Base-by-base conservation (phyloP, 2,888 invertebrate genomes). In the Apantesis nais region DNA sequence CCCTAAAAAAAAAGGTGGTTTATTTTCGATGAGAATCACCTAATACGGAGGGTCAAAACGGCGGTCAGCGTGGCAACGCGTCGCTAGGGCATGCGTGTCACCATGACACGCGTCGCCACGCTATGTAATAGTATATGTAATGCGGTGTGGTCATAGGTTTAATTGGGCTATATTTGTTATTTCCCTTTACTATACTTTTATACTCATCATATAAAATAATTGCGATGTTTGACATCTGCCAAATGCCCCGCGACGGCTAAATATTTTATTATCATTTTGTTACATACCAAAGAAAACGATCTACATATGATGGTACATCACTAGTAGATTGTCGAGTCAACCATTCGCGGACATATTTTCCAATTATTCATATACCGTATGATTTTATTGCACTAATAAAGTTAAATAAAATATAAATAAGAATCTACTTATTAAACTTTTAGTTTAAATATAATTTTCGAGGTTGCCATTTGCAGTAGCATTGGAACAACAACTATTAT, bases 401-500 rank as follows among this genome's bases (percentile, higher is more conserved):
- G 8, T 29, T 16, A 29, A 29, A 29, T 16, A 58, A 29, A 29
- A 29, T 16, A 58, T 58, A 16, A 16, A 58, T 58, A 58, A 29
- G 9, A 29, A 29, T 14, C 0, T 29, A 16, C 29, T 29, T 58
- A 58, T 14, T 25, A 1, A 29, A 58, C 16, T 29, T 58, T 29
- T 7, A 58, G 7, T 16, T 58, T 25, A 29, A 55, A n/a, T 29
- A 58, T 58, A 55, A n/a, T 2, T 25, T 8, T 29, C 16, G 58
- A 58, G 29, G 58, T 29, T 58, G 16, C 29, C 16, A 66, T 62
- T 55, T 63, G 61, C 70, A 71, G 63, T 66, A 74, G 75, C 68
- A 74, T 63, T 61, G 62, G 62, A 64, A 73, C 68, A 77, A 70
- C 63, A 48, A 11, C 39, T 25, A 60, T 52, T 1, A 11, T 64